Evolutionary conservation across 1,140 invertebrate species (phyloP).

Genomic region (Potamilus streckersoni): DNA sequence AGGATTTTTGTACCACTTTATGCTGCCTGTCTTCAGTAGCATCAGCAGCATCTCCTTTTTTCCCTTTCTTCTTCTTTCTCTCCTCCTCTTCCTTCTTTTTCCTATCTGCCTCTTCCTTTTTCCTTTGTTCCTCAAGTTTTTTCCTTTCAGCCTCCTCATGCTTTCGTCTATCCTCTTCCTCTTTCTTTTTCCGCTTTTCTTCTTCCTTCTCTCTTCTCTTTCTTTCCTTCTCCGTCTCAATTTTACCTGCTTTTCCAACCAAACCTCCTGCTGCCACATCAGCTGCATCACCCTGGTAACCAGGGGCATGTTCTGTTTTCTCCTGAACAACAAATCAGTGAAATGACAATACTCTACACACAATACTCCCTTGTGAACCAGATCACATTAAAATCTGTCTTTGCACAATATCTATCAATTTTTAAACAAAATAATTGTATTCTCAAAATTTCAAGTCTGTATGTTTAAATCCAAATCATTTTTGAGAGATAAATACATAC

Average conservation of each 20-base stretch:
- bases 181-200: constrained; percentile 16
- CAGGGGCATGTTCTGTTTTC: not conserved
- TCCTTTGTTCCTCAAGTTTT: not conserved
- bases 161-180: constrained; percentile 7
- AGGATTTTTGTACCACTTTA: no score
- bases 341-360: no score
- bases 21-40: not conserved
- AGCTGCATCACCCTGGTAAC: not conserved
- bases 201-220: constrained; percentile 32
- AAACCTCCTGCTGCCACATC: not conserved
- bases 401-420: no score
- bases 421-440: no score
- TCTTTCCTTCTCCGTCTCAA: constrained; percentile 25
- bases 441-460: no score
- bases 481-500: no score
- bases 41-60: not conserved
- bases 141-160: not conserved
- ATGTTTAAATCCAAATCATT: no score
- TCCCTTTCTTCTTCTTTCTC: constrained; percentile 19
- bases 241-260: not conserved
- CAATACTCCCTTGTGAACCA: no score
- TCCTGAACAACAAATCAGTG: not conserved
- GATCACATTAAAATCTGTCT: no score
- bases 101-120: constrained; percentile 13
- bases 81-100: constrained; percentile 14